Evolutionary conservation across 2,888 invertebrate genomes (phyloP), one percentile per base, ranked within the genome.

Genomic region (Morpho helenor): DNA sequence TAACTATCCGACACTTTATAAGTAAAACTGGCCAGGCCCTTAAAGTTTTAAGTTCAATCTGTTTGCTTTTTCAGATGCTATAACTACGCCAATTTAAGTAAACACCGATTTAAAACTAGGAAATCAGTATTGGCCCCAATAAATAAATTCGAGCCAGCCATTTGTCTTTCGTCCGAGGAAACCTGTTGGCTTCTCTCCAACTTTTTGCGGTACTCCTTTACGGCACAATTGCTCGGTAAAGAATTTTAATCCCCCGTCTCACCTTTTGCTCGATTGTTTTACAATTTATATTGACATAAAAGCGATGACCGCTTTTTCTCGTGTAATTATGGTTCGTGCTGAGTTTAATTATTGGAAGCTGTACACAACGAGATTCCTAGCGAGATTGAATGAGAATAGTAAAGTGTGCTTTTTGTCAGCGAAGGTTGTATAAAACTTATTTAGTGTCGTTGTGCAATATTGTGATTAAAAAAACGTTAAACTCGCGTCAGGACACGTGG

Each of bases 161-260:
- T 72, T 70, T 71, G 73, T 79, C 76, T 79, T 74, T 65, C 63
- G 77, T 76, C 71, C 67, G 77, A 76, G 75, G 74, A 82, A 77
- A 84, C 82, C 76, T 77, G 81, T 78, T 84, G 83, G 83, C 71
- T 64, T 56, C 56, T 51, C 42, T 74, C 81, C 82, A 80, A 72
- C 73, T 79, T 81, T 79, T 80, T 81, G 76, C 72, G 67, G 67
- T 67, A 67, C 65, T 68, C 71, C 68, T 75, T 72, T 75, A 75
- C 67, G 71, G 68, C 64, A 67, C 73, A 72, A 77, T 74, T 73
- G 75, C 68, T 72, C 59, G 64, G 62, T 77, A 78, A 77, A 77
- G 72, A 82, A 82, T 82, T 79, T 80, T 77, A 80, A 82, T 79
- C 74, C 71, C 68, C 71, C 67, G 65, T 66, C 68, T 70, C 67